Evolutionary conservation across 2,797 vertebrate genomes (phyloP), one percentile per base, ranked within the genome.

Genomic region (Anniella stebbinsi): DNA sequence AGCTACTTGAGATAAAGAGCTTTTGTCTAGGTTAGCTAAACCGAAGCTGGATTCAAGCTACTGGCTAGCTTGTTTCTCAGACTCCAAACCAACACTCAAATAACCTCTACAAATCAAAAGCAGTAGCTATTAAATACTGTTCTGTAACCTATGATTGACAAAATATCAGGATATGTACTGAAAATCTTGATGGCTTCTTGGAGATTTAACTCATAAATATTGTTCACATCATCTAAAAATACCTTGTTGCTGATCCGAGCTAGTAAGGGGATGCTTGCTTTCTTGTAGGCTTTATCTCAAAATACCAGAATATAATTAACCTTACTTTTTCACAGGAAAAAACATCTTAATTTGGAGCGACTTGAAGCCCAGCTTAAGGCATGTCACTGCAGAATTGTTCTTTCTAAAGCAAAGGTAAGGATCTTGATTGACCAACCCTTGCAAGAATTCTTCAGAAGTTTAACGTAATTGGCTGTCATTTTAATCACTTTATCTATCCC

Each of bases 351-450:
- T 95, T 97, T 99, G 81, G 99, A 99, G 93, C 98, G 98, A 97
- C 97, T 99, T 80, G 99, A 99, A 96, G 98, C 98, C 48, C 98
- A 99, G 91, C 98, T 99, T 87, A 99, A 99, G 97, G 99, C 98
- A 57, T 99, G 99, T 93, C 98, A 99, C 93, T 99, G 99, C 96
- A 98, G 98, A 92, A 98, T 99, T 92, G 92, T 96, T 84, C 99
- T 99, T 96, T 98, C 98, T 87, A 99, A 99, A 98, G 97, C 99
- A 89, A 99, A 99, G 98, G 99, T 99, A 97, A 96, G 38, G 0
- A 17, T 41, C 17, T 28, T 89, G 17, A 90, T 90, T 38, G 84
- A 93, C 51, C 88, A 76, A 73, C 38, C 48, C 48, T 80, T 92
- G 63, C 15, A 73, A 4, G 30, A 0, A 88, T 51, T 81, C 36